Evolutionary conservation across 2,888 invertebrate species (phyloP), one percentile per base, ranked within the genome.

Genomic region (Hololepta plana): DNA sequence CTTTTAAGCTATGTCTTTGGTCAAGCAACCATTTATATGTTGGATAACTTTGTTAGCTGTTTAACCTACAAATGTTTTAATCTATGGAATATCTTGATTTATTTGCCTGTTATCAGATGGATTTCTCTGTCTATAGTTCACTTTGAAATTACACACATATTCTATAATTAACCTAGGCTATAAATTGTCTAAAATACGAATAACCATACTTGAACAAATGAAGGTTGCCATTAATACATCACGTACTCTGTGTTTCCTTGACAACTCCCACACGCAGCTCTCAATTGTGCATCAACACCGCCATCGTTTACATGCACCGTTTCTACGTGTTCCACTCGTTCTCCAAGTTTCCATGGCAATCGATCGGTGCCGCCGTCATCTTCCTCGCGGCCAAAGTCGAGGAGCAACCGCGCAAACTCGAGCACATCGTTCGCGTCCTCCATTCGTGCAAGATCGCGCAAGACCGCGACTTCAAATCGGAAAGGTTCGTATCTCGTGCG

Each of bases 261-360:
- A 47, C 36, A n/a, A 34, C 45, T 48, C 48, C 46, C 49, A 49
- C 47, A 45, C 35, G 31, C 36, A 79, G 79, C 44, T 84, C 88
- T 24, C 95, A 95, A 60, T 60, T 95, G 60, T 95, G 95, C 55
- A 95, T 95, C 57, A 96, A 95, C 60, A 95, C 95, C 33, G 96
- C 95, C 15, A 95, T 95, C 47, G 95, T 96, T 29, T 96, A 96
- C 49, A 93, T 96, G 93, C 96, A 98, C 59, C 71, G 96, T 29
- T 98, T 96, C 62, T 98, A 93, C 60, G 90, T 95, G 60, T 93
- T 88, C 62, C 95, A 96, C 53, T 90, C 95, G 9, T 88, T 98
- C 60, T 75, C 84, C 26, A 80, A 82, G 52, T 96, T 95, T 55
- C 87, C 90, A 58, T 73, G 91, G 52, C 84, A 90, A 57, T 75